A percentile compares a stretch with the other conserved stretches of the same genome.
Conservation (phyloP, 2,797 vertebrate genomes). For the Sebastes melanostomus region DNA sequence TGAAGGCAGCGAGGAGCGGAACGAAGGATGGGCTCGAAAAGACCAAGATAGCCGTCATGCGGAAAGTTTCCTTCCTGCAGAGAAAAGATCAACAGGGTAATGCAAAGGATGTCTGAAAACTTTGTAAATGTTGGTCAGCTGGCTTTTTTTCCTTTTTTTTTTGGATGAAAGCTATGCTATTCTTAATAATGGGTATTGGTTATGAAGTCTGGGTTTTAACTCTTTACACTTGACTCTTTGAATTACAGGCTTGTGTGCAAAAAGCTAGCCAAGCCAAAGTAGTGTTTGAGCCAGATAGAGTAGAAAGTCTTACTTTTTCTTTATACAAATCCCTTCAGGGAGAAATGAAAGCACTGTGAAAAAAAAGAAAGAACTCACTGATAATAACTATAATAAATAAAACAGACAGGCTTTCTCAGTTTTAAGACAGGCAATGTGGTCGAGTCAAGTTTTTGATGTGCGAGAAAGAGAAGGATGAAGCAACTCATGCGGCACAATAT, state of each 20-base stretch:
- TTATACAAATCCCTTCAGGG: conserved; percentile 48
- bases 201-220: conserved; percentile 39
- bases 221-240: conserved; percentile 35
- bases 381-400: conserved; percentile 55
- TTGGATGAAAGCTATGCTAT: conserved; percentile 19
- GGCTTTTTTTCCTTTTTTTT: neutral
- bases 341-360: conserved; percentile 42
- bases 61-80: conserved; percentile 92
- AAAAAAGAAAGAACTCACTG: conserved; percentile 41
- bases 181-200: conserved; percentile 8
- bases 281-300: conserved; percentile 35
- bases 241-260: conserved; percentile 42
- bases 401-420: conserved; percentile 23
- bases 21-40: conserved; percentile 96
- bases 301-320: conserved; percentile 42
- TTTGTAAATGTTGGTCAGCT: conserved; percentile 15
- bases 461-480: conserved; percentile 8
- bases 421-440: conserved; percentile 23
- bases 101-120: conserved; percentile 17
- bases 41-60: conserved; percentile 93
- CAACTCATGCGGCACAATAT: neutral
- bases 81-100: conserved; percentile 89
- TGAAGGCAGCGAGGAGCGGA: conserved; percentile 94
- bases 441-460: conserved; percentile 25
- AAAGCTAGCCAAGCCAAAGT: conserved; percentile 39